Evolutionary conservation across 30 jellyfish, hydroid and myxozoan species (phyloP), one percentile per base, ranked within the genome.

Genomic region (Catostylus mosaicus): DNA sequence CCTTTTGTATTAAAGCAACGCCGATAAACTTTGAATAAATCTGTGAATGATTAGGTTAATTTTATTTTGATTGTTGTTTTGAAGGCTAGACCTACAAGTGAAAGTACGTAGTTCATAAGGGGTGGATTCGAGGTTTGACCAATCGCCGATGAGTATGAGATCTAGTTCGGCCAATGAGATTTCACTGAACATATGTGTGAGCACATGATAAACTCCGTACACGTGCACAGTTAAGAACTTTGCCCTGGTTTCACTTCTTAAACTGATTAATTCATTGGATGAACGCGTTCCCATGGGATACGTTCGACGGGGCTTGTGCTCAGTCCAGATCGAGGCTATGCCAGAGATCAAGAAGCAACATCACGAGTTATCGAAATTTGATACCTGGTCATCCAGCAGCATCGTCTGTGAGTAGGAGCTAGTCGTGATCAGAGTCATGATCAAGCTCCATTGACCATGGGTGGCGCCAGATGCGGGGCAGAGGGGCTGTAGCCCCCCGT

Each of bases 81-180:
- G 79, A 63, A 20, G 95, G 86, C 86, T 75, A 73, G 95, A 74
- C 86, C 83, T 30, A 75, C 89, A 82, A 75, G 47, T 36, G 20
- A 69, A 72, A 64, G 80, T 34, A 45, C 83, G 88, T 40, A 62
- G 86, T 68, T 85, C 89, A 68, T 64, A 64, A 74, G 82, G 95
- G 95, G 95, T 74, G 89, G 95, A 56, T 73, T 40, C 60, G 30
- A 79, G 95, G 95, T 62, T 85, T 66, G 81, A 85, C 95, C 95
- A 85, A 85, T 85, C 89, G 74, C 35, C 30, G 50, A 20, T 22
- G 29, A 47, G 70, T 4, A 32, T 46, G 27, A 50, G 46, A 40
- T 30, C 40, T 38, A 8, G 0, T 11, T 52, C 10, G 35, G 30
- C 95, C 95, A 85, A 85, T 85, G 80, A 85, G 83, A 31, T 2